Evolutionary conservation across 2,797 vertebrate genomes (phyloP), one percentile per base, ranked within the genome.

Genomic region (Sebastes itinus): DNA sequence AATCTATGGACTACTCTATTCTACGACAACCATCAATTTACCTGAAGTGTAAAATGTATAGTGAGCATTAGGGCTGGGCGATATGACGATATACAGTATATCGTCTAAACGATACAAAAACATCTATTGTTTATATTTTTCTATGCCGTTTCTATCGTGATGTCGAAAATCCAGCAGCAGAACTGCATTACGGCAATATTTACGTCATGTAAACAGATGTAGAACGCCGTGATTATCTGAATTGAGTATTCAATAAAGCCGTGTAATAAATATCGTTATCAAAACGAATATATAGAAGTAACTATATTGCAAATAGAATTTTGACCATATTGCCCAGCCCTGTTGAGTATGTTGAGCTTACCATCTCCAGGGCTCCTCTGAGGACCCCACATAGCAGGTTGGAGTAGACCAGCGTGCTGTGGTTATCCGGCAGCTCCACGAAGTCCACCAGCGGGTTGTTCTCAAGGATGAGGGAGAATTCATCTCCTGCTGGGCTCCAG

Each of bases 401-500:
- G 87, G 99, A 99, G 93, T 99, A 99, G 94, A 99, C 96, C 55
- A 99, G 97, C 7, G 95, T 94, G 18, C 95, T 99, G 95, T 99
- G 99, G 93, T 97, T 99, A 89, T 99, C 98, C 0, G 99, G 99
- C 78, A 99, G 96, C 92, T 99, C 99, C 84, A 99, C 99, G 60
- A 99, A 99, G 94, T 99, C 99, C 72, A 99, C 99, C 91, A 99
- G 90, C 0, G 99, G 99, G 92, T 99, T 99, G 87, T 96, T 99
- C 92, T 99, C 99, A 71, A 99, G 92, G 87, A 99, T 99, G 82
- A 99, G 97, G 69, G 99, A 99, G 95, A 99, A 99, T 83, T 99
- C 99, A 0, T 99, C 99, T 0, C 98, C 99, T 10, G 97, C 98
- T 12, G 99, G 98, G 90, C 98, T 99, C 99, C 99, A 99, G 92